A percentile compares a stretch with the other conserved stretches of the same genome.
These are phyloP conservation scores for Helostoma temminkii DNA, from an alignment of 2,797 vertebrate genomes.

Conservation along the genomic window DNA sequence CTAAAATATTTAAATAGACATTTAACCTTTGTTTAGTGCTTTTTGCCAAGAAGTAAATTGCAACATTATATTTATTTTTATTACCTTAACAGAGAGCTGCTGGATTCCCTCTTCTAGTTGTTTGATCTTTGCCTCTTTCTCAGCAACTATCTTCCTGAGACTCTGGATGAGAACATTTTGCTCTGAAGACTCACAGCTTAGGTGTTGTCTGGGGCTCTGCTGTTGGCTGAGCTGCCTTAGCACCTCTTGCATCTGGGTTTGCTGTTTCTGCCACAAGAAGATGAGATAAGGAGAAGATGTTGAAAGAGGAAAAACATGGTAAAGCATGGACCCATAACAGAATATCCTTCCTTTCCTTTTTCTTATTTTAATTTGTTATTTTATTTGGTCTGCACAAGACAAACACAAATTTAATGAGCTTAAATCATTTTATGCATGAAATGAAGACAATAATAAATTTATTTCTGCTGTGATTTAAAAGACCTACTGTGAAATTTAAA, in stretches of 20 bases:
- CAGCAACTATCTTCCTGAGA: conserved; percentile 81
- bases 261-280: conserved; percentile 82
- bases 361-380: neutral
- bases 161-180: conserved; percentile 80
- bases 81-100: conserved; percentile 81
- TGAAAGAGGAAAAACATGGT: neutral
- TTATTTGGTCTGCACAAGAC: neutral
- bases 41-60: neutral
- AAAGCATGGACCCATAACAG: neutral
- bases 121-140: conserved; percentile 86
- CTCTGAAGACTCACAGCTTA: conserved; percentile 73
- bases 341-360: neutral
- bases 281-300: neutral
- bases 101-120: conserved; percentile 84
- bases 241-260: conserved; percentile 89
- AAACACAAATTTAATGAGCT: conserved; percentile 1
- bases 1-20: neutral
- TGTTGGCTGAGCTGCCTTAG: conserved; percentile 84
- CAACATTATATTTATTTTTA: neutral
- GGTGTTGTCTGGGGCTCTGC: conserved; percentile 61
- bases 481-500: neutral
- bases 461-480: neutral
- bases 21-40: neutral
- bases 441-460: neutral
- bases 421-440: neutral